Evolutionary conservation across 2,113 vertebrate genomes (phyloP).

Genomic region (Marmota monax): DNA sequence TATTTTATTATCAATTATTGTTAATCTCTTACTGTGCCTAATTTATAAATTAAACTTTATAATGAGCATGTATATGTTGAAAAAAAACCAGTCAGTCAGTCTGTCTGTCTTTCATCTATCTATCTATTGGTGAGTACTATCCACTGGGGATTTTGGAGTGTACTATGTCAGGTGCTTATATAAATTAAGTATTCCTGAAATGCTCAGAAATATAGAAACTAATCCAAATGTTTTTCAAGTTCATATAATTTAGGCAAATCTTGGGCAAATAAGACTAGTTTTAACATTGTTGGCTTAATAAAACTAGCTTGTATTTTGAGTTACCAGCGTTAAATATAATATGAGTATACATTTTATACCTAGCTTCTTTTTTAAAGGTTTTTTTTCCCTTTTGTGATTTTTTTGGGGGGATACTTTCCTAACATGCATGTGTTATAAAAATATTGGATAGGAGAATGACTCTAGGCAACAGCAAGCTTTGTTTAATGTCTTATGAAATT

Average conservation of each 20-base stretch:
- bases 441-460: neutral
- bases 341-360: neutral
- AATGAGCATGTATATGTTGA: neutral
- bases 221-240: conserved; percentile 30
- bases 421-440: neutral
- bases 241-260: neutral
- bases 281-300: conserved; percentile 18
- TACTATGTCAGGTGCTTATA: neutral
- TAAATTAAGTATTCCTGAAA: neutral
- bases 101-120: no score
- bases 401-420: neutral
- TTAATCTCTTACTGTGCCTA: neutral
- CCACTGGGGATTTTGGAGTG: neutral
- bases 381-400: neutral
- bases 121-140: neutral
- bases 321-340: neutral
- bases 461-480: neutral
- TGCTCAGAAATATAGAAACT: neutral
- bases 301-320: neutral
- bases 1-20: neutral
- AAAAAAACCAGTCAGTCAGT: neutral
- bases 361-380: neutral
- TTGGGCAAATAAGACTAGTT: neutral
- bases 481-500: neutral
- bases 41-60: neutral